Evolutionary conservation across 2,797 vertebrate genomes (phyloP).

Genomic region (Acestrorhynchus altus): DNA sequence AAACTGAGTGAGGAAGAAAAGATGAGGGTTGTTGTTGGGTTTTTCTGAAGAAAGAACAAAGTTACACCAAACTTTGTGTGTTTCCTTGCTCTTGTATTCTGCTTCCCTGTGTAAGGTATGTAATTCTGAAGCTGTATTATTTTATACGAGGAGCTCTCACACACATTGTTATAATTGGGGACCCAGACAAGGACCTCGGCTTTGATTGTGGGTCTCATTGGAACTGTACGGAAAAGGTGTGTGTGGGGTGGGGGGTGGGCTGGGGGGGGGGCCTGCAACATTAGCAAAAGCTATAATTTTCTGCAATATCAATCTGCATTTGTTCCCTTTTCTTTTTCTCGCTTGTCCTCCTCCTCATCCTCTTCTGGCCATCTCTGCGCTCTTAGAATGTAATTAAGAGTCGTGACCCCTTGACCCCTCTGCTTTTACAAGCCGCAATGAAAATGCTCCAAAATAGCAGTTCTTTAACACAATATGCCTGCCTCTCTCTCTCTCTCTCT

Average conservation of each 20-base stretch:
- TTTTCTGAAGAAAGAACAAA: constrained; percentile 8
- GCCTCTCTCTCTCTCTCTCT: constrained; percentile 32
- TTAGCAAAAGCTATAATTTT: constrained; percentile 92
- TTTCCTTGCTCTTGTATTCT: constrained; percentile 30
- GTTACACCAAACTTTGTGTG: constrained; percentile 34
- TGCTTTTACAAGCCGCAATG: constrained; percentile 90
- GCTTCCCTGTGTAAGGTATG: background rate
- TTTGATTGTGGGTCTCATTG: constrained; percentile 82
- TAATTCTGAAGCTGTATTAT: constrained; percentile 40
- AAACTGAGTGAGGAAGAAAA: background rate
- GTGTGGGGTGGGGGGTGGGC: background rate
- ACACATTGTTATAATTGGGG: constrained; percentile 76
- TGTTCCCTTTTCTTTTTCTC: constrained; percentile 77
- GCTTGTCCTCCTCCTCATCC: constrained; percentile 54
- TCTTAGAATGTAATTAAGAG: constrained; percentile 97
- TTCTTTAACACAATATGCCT: constrained; percentile 84
- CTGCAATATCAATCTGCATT: constrained; percentile 87
- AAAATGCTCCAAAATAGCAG: constrained; percentile 85
- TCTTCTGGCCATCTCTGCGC: constrained; percentile 91
- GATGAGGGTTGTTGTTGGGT: background rate
- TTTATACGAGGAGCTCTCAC: constrained; percentile 58
- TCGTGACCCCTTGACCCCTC: constrained; percentile 93
- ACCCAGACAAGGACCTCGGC: constrained; percentile 84
- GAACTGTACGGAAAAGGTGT: constrained; percentile 82
- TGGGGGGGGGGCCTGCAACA: constrained; percentile 82